Evolutionary conservation across 1,140 invertebrate genomes (phyloP).

Genomic region (Drosophila murphyi): DNA sequence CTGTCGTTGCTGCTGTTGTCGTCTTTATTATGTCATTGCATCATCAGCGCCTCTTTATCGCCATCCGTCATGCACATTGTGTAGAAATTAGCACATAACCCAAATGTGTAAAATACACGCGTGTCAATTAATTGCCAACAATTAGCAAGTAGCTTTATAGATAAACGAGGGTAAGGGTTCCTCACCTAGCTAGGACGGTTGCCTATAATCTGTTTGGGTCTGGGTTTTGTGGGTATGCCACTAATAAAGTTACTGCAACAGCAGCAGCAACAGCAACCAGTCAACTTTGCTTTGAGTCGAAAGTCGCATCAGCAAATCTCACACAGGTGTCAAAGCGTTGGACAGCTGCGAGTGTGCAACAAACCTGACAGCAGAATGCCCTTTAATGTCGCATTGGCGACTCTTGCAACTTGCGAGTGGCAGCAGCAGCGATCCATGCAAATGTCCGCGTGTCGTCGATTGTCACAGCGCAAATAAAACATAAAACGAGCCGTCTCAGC

Average conservation of each 20-base stretch:
- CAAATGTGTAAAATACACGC: conserved; percentile 77
- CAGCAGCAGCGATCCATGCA: conserved; percentile 62
- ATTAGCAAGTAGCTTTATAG: conserved; percentile 2
- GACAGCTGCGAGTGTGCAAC: conserved; percentile 58
- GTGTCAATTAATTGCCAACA: conserved; percentile 74
- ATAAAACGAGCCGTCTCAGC: conserved; percentile 73
- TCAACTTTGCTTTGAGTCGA: not conserved
- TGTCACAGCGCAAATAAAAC: conserved; percentile 76
- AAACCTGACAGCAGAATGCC: conserved; percentile 75
- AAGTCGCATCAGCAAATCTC: conserved; percentile 46
- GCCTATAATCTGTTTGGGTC: conserved; percentile 52
- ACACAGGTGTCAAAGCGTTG: conserved; percentile 72
- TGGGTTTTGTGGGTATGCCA: conserved; percentile 3
- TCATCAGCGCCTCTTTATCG: conserved; percentile 73
- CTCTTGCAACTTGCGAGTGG: conserved; percentile 23
- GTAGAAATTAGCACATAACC: conserved; percentile 81
- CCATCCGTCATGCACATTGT: conserved; percentile 81
- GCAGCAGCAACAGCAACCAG: not conserved
- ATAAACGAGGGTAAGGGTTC: not conserved
- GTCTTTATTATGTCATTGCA: conserved; percentile 82
- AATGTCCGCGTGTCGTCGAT: conserved; percentile 69
- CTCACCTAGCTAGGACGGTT: conserved; percentile 50
- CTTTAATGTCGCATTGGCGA: conserved; percentile 69
- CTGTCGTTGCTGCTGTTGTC: conserved; percentile 57
- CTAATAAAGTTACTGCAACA: conserved; percentile 35